These are phyloP conservation scores for Sialis lutaria DNA, from an alignment of 2,888 invertebrate species.

Conservation along the genomic window DNA sequence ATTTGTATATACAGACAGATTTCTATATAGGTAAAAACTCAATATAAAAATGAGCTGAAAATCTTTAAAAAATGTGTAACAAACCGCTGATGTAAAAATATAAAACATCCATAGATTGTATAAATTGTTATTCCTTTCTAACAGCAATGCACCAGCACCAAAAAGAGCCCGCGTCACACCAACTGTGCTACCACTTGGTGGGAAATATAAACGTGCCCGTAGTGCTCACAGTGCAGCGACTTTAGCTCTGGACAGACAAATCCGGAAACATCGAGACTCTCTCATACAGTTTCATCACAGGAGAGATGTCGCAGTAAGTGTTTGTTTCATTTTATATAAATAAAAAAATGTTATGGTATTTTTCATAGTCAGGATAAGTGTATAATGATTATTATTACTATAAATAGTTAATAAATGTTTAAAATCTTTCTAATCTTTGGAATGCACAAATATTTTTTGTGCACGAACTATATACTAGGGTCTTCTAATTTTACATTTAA, in stretches of 20 bases:
- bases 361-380: no score
- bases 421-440: no score
- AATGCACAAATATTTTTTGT: no score
- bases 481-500: no score
- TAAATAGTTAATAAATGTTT: no score
- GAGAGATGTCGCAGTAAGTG: not conserved
- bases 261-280: constrained; percentile 1
- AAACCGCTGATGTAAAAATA: not conserved
- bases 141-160: not conserved
- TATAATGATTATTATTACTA: no score
- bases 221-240: not conserved
- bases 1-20: no score
- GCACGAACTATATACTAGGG: no score
- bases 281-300: not conserved
- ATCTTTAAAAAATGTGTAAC: not conserved
- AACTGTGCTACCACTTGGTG: not conserved
- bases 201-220: not conserved
- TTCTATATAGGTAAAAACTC: not conserved
- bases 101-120: no score
- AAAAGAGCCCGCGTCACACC: constrained; percentile 1
- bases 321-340: no score
- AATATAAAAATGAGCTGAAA: not conserved
- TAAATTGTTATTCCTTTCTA: no score
- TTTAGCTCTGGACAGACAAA: constrained; percentile 1
- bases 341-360: no score